Evolutionary conservation across 2,888 invertebrate genomes (phyloP), one percentile per base, ranked within the genome.

Genomic region (Apamea epomidion): DNA sequence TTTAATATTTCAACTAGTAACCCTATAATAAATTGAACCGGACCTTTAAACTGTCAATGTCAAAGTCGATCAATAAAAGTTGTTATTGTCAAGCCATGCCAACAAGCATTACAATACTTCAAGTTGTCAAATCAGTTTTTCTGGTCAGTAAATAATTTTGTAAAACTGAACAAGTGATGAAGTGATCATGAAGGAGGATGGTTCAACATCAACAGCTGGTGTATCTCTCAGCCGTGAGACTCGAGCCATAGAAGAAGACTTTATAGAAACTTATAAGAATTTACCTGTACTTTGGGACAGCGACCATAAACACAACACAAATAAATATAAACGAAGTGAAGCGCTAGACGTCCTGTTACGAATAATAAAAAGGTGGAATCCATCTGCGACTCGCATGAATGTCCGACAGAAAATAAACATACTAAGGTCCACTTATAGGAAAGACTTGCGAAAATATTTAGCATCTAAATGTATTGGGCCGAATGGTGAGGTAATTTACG

Each of bases 351-450:
- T 80, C 45, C 82, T 93, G 42, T 75, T 92, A 74, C 76, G 87
- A 67, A 86, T 91, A 62, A 81, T 92, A 54, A 89, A 87, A 76
- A 89, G 88, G 68, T 88, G 88, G 78, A 85, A 90, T 77, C 90
- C 88, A 0, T 76, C 74, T 7, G 92, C 93, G 0, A 91, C 89
- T 10, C 78, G 89, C 48, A 78, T 79, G 67, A 87, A 80, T 67
- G 92, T 93, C 21, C 90, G 92, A 29, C 90, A 90, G 70, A 93
- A 93, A 89, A 93, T 93, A 80, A 93, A 93, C 65, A 89, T 89
- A 76, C 60, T 93, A 69, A 88, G 93, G n/a, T 92, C 92, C 14
- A 83, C 85, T 0, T 93, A 92, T 70, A 90, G 91, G 67, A 93
- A 92, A 84, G 90, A 90, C 6, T 80, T 90, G 7, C 87, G 84